Evolutionary conservation across 2,888 invertebrate species (phyloP).

Genomic region (Lathronympha strigana): DNA sequence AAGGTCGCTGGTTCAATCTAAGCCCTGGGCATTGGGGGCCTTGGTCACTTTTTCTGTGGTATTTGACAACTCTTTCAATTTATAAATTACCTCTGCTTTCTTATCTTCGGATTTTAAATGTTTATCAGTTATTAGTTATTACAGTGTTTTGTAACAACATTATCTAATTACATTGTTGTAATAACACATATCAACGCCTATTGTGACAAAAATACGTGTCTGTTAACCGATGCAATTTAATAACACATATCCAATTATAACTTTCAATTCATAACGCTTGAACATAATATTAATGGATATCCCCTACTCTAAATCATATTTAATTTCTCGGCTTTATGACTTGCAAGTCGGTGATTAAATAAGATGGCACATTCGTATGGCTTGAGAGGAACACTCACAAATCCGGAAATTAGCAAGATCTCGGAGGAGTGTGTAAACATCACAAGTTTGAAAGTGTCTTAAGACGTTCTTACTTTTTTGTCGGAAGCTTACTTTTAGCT

Average conservation of each 20-base stretch:
- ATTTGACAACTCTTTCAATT: no score
- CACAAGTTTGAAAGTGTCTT: slow-evolving; percentile 68
- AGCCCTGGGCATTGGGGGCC: no score
- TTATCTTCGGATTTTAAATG: no score
- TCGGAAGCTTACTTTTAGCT: slow-evolving; percentile 21
- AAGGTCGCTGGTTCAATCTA: no score
- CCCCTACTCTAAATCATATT: slow-evolving; percentile 6
- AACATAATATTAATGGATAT: neutral
- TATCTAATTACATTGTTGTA: neutral
- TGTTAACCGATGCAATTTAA: no score
- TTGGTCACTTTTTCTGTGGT: no score
- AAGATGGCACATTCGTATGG: slow-evolving; percentile 71
- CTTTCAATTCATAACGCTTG: neutral
- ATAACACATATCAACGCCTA: neutral
- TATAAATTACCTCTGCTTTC: no score
- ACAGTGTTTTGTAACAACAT: no score
- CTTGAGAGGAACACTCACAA: slow-evolving; percentile 72
- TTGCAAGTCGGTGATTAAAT: slow-evolving; percentile 48
- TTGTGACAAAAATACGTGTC: no score
- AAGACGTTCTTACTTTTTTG: slow-evolving; percentile 42
- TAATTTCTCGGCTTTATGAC: slow-evolving; percentile 15
- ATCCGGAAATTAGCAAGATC: slow-evolving; percentile 75
- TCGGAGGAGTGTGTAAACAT: slow-evolving; percentile 72
- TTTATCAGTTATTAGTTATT: no score
- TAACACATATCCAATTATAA: neutral